Percentiles rank a stretch among this genome's conserved stretches.
These are phyloP conservation scores for Gymnoscelis rufifasciata DNA, from an alignment of 2,888 invertebrate genomes.

Conservation along the genomic window DNA sequence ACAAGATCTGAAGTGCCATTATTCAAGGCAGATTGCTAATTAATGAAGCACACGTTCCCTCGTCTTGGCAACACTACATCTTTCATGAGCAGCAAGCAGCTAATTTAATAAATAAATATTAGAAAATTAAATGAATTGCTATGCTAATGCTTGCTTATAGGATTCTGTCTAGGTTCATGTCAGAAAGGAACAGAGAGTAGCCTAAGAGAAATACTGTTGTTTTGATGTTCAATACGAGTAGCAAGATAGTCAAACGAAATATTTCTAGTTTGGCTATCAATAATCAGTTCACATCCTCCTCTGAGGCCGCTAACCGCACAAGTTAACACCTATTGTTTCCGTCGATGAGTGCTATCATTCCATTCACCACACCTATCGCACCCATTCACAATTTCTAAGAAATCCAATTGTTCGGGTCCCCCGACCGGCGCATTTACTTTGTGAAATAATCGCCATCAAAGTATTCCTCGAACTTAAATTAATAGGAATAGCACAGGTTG, in stretches of 20 bases:
- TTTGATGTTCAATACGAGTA: background rate
- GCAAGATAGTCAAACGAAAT: conserved; percentile 2
- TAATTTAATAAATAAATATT: too few species aligned
- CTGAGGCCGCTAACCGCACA: conserved; percentile 46
- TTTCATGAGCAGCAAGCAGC: too few species aligned
- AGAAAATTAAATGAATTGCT: too few species aligned
- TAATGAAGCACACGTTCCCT: conserved; percentile 13
- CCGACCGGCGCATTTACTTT: conserved; percentile 52
- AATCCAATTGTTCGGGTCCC: conserved; percentile 56
- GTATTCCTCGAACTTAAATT: conserved; percentile 30
- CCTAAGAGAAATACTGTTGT: too few species aligned
- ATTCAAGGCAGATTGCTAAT: conserved; percentile 37
- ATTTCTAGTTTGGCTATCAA: conserved; percentile 29
- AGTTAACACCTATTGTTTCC: conserved; percentile 62
- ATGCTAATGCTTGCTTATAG: too few species aligned
- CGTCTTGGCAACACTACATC: conserved; percentile 11
- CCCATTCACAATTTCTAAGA: conserved; percentile 52
- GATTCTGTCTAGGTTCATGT: too few species aligned
- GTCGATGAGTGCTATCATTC: conserved; percentile 46
- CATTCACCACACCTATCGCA: conserved; percentile 48
- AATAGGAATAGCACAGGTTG: conserved; percentile 12
- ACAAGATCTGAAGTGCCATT: conserved; percentile 34
- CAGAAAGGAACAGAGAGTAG: too few species aligned
- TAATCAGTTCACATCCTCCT: conserved; percentile 55
- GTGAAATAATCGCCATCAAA: conserved; percentile 38